A percentile compares a stretch with the other conserved stretches of the same genome.
These are phyloP conservation scores for Rhynchotus rufescens DNA, from an alignment of 2,797 vertebrate species.

Conservation along the genomic window DNA sequence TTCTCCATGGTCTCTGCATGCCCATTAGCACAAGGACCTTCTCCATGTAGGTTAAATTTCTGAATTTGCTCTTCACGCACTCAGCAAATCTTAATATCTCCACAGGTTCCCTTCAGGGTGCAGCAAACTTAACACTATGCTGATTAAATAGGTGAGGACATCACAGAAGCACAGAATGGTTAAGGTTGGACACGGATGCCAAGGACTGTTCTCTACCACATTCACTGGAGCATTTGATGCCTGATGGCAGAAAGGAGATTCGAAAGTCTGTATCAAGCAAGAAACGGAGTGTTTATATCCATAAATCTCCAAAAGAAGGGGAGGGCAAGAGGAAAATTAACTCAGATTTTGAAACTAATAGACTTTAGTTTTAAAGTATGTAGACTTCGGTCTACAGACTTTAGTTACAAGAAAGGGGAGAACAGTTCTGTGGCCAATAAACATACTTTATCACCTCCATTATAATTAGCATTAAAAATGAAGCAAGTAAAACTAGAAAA, in stretches of 20 bases:
- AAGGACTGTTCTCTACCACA: not conserved
- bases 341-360: not conserved
- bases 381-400: not conserved
- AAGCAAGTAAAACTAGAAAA: not conserved
- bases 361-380: not conserved
- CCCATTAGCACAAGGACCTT: not conserved
- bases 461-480: not conserved
- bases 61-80: not conserved
- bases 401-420: not conserved
- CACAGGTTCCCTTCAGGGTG: not conserved
- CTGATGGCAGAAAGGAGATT: not conserved
- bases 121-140: not conserved
- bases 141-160: not conserved
- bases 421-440: not conserved
- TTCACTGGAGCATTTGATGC: not conserved
- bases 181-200: too few species aligned
- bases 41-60: accelerated
- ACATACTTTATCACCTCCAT: not conserved
- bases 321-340: not conserved
- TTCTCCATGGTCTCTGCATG: not conserved
- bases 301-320: not conserved
- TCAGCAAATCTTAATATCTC: too few species aligned
- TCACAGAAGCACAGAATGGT: too few species aligned
- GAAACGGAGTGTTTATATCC: not conserved
- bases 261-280: not conserved